Percentiles rank a stretch among this genome's conserved stretches.
These are phyloP conservation scores for Charanyca ferruginea DNA, from an alignment of 2,888 invertebrate species.

Conservation along the genomic window DNA sequence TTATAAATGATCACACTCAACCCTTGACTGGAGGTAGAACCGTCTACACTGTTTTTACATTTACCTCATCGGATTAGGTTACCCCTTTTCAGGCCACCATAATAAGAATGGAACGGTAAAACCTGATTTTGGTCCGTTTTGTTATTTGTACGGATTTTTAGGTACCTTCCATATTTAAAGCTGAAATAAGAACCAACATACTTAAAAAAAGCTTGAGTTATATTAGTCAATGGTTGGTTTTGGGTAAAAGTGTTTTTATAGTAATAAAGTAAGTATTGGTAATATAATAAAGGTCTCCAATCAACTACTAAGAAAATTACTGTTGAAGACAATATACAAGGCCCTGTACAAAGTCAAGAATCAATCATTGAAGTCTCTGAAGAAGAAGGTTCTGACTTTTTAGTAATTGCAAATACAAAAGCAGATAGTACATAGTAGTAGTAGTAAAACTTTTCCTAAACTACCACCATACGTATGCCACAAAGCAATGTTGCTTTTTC, in stretches of 20 bases:
- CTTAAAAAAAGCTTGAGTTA: neutral
- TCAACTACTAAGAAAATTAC: too few species aligned
- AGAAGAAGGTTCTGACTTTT: too few species aligned
- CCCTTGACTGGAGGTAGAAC: slow-evolving; percentile 68
- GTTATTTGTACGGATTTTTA: slow-evolving; percentile 43
- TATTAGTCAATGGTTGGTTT: neutral
- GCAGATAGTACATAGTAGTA: too few species aligned
- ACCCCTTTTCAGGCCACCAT: slow-evolving; percentile 70
- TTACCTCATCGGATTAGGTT: slow-evolving; percentile 77
- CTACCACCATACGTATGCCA: too few species aligned
- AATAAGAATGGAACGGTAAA: slow-evolving; percentile 63
- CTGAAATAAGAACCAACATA: neutral
- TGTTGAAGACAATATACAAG: too few species aligned
- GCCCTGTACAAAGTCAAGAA: too few species aligned
- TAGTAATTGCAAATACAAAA: too few species aligned
- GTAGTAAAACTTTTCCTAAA: too few species aligned
- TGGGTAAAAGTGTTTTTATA: neutral
- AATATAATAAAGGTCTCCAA: too few species aligned
- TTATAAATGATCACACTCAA: slow-evolving; percentile 86
- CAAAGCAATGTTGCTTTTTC: too few species aligned
- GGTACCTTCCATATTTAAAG: neutral
- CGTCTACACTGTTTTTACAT: slow-evolving; percentile 84
- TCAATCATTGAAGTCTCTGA: too few species aligned
- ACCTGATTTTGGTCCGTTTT: slow-evolving; percentile 62
- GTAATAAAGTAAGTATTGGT: too few species aligned